Percentiles rank a stretch among this genome's conserved stretches.
phyloP scores from a whole-genome alignment of 2,797 vertebrate genomes.

The Megalops cyprinoides region DNA sequence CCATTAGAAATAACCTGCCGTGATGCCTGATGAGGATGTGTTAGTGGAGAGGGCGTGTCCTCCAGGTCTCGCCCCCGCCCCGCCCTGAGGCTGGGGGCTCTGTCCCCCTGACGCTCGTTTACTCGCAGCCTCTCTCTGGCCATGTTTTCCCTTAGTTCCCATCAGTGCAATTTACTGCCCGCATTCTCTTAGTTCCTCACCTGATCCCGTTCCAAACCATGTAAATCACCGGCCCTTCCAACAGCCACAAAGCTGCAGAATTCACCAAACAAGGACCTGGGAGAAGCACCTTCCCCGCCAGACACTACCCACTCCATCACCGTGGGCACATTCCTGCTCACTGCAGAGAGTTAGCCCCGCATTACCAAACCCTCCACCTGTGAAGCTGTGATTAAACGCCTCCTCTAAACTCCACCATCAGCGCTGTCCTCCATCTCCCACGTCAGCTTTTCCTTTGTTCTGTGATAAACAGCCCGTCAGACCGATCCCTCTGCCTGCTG shows the following conservation, averaged over 20 bases:
- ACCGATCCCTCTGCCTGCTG: too few relatives aligned
- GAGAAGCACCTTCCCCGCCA: constrained; percentile 13
- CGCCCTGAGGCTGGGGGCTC: background rate
- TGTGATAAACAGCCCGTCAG: too few relatives aligned
- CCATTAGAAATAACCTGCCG: background rate
- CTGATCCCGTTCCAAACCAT: constrained; percentile 42
- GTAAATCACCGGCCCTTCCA: constrained; percentile 52
- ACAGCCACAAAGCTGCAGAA: constrained; percentile 49
- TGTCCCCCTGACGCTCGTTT: background rate
- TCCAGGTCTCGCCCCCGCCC: background rate
- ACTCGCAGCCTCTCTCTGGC: background rate
- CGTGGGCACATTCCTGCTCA: background rate
- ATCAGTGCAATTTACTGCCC: constrained; percentile 43
- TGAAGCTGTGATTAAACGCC: background rate
- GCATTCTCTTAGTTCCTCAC: constrained; percentile 50
- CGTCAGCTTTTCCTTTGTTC: background rate
- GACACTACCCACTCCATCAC: background rate
- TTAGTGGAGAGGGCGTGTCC: background rate
- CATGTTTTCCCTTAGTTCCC: background rate
- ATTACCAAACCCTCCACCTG: constrained; percentile 14
- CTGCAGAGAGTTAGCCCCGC: too few relatives aligned
- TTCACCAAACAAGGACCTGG: constrained; percentile 71
- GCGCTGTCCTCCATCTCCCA: background rate
- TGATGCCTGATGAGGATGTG: background rate
- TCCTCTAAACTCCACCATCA: background rate